Base-by-base conservation (phyloP, 2,113 vertebrate genomes). In the Eudyptes chrysolophus region DNA sequence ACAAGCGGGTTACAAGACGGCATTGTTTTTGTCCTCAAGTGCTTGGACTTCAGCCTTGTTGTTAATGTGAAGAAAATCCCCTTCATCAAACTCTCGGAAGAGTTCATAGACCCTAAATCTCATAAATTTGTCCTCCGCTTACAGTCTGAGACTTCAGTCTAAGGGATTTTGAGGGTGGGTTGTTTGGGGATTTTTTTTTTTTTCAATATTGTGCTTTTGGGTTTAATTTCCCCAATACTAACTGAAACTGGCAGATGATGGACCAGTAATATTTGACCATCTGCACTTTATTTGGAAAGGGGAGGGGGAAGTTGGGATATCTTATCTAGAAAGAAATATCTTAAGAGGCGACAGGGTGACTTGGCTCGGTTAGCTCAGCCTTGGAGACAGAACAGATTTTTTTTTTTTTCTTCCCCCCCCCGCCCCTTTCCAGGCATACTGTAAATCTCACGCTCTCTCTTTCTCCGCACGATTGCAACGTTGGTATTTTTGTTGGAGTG, bases 51-150 rank as follows among this genome's bases (percentile, higher is more conserved):
- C 97, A 98, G 98, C 96, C 98, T 99, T 62, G 98, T 99, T 25
- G 96, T 98, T 94, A 98, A 95, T 97, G 98, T 98, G 98, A 98
- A 98, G 97, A 98, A 98, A 95, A 98, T 98, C n/a, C 98, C 98
- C 21, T 98, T 98, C 95, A 98, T 99, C 84, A 98, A 98, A 44
- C 98, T 99, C 90, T 98, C 98, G 0, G 98, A 99, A 82, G 98
- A 98, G 94, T 99, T 99, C 97, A 96, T 99, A 95, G 98, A 98
- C 95, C 98, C 98, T 74, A 98, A 98, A 91, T 98, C 98, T 82
- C 98, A 99, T 96, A 98, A 98, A 94, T 99, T 99, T 65, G 97
- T 98, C 69, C 97, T 99, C 79, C 98, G 97, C 95, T 96, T 98
- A 80, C 98, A 98, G 92, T 98, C 98, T 3, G 98, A 99, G 97